These are phyloP conservation scores for Tipula unca DNA, from an alignment of 2,888 invertebrate species.

Conservation along the genomic window DNA sequence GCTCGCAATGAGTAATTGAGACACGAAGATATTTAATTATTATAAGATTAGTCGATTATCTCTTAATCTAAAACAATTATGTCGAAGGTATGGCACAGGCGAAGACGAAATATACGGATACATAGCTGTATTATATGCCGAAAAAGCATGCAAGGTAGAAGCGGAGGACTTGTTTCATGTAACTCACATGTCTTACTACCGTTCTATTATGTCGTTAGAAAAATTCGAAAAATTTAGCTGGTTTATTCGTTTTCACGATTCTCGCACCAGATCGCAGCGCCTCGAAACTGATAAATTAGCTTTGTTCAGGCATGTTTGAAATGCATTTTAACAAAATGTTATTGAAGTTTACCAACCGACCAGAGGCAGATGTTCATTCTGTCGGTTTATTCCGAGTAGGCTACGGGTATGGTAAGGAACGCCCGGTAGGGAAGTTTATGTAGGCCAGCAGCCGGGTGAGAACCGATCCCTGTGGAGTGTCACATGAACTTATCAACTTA, in stretches of 20 bases:
- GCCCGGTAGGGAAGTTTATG: too few species aligned
- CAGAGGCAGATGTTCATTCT: not conserved
- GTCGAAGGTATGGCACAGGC: not conserved
- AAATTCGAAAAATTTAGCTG: not conserved
- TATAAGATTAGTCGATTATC: too few species aligned
- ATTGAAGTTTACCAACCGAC: not conserved
- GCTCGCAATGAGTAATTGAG: too few species aligned
- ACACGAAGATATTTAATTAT: too few species aligned
- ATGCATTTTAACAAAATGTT: not conserved
- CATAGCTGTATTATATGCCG: not conserved
- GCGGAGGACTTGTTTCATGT: not conserved
- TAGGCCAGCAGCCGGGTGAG: too few species aligned
- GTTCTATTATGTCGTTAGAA: not conserved
- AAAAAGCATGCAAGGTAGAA: not conserved
- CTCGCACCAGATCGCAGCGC: not conserved
- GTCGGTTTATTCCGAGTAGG: too few species aligned
- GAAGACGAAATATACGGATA: not conserved
- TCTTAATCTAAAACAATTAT: too few species aligned
- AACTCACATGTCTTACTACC: not conserved
- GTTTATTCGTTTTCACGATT: not conserved
- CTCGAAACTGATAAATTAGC: not conserved
- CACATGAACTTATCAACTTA: too few species aligned
- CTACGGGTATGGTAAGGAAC: too few species aligned
- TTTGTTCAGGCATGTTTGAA: not conserved
- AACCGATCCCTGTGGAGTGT: too few species aligned